A percentile compares a stretch with the other conserved stretches of the same genome.
Conservation (phyloP, 2,113 vertebrate species). For the Brachyistius frenatus region DNA sequence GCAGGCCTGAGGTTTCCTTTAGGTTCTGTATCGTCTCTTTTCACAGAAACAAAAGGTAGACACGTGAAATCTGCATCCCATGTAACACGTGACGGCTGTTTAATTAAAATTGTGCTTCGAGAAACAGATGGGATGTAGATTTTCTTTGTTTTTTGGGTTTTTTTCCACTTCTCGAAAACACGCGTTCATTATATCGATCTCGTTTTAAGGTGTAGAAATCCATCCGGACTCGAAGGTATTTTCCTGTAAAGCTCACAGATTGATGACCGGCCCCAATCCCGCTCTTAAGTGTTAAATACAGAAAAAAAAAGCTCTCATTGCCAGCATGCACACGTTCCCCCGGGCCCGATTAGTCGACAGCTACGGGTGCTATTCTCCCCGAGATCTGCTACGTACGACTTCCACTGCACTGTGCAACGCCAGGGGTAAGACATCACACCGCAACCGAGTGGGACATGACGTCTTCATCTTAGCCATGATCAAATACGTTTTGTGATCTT, state of each 20-base stretch:
- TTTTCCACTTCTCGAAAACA: constrained; percentile 29
- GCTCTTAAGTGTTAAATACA: background rate
- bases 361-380: background rate
- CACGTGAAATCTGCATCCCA: background rate
- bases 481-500: constrained; percentile 65
- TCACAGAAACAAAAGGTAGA: background rate
- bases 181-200: constrained; percentile 51
- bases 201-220: background rate
- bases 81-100: constrained; percentile 43
- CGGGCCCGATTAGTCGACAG: constrained; percentile 16
- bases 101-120: constrained; percentile 37
- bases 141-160: background rate
- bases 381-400: background rate
- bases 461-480: constrained; percentile 49
- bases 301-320: background rate
- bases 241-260: background rate
- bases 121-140: constrained; percentile 57
- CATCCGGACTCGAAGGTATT: constrained; percentile 7
- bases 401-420: constrained; percentile 2
- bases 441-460: constrained; percentile 52
- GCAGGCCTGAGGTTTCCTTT: too few species aligned
- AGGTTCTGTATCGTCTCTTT: background rate
- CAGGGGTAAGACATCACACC: constrained; percentile 12
- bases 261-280: background rate
- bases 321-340: background rate